Percentiles rank a stretch among this genome's conserved stretches.
Conservation (phyloP, 2,113 vertebrate species). For the Sitta europaea region DNA sequence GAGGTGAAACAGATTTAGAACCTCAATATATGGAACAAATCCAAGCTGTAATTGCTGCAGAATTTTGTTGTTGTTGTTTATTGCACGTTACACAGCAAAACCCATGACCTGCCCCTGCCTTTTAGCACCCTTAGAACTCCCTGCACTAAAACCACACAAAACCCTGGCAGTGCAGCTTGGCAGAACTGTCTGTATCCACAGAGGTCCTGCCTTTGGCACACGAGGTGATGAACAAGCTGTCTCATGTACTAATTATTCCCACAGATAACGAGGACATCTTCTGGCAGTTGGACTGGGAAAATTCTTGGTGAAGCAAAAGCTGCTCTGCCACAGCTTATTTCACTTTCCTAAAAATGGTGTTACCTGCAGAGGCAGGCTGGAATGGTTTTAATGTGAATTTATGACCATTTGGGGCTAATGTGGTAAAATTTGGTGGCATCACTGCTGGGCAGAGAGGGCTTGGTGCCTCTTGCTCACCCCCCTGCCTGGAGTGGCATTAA, state of each 20-base stretch:
- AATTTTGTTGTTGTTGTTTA: not conserved
- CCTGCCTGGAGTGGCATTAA: not conserved
- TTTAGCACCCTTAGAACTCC: not conserved
- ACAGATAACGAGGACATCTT: conserved; percentile 18
- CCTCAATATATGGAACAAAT: not conserved
- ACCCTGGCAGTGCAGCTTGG: not conserved
- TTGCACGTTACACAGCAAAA: not conserved
- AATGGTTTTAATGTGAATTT: not conserved
- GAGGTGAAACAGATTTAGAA: not conserved
- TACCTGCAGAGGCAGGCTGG: not conserved
- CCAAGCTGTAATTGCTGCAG: not conserved
- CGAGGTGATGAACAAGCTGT: conserved; percentile 8
- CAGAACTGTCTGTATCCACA: not conserved
- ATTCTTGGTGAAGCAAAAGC: not conserved
- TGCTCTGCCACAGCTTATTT: not conserved
- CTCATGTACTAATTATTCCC: conserved; percentile 19
- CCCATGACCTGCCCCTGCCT: not conserved
- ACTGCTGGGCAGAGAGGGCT: not conserved
- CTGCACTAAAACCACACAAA: not conserved
- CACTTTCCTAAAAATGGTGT: not conserved
- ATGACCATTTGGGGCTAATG: not conserved
- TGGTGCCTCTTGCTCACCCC: not conserved
- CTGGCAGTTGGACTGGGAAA: not conserved
- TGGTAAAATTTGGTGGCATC: not conserved
- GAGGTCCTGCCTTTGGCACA: conserved; percentile 22